Evolutionary conservation across 1,140 invertebrate genomes (phyloP).

Genomic region (Pseudomyrmex concolor): DNA sequence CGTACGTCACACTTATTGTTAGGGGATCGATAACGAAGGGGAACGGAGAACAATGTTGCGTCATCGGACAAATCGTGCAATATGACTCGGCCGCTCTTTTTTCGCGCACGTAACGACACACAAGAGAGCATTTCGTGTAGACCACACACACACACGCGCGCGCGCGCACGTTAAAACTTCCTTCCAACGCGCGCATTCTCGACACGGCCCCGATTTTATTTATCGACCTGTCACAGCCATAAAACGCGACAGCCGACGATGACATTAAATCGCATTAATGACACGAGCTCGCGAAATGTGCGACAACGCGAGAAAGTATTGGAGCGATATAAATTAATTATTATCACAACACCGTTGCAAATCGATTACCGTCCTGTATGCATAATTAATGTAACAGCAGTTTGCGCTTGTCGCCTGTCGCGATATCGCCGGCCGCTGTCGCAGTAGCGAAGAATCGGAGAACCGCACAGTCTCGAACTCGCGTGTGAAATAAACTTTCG

Average conservation of each 20-base stretch:
- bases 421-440: background rate
- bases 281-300: conserved; percentile 19
- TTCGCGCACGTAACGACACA: conserved; percentile 12
- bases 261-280: conserved; percentile 47
- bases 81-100: conserved; percentile 48
- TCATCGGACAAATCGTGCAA: conserved; percentile 70
- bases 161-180: background rate
- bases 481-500: conserved; percentile 6
- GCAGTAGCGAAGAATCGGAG: background rate
- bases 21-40: conserved; percentile 69
- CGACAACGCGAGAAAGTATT: conserved; percentile 42
- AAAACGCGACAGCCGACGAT: conserved; percentile 26
- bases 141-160: background rate
- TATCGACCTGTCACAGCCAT: conserved; percentile 21
- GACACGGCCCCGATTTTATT: conserved; percentile 34
- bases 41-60: conserved; percentile 66
- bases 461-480: background rate
- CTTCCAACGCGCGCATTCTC: background rate
- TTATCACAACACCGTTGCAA: conserved; percentile 44
- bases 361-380: conserved; percentile 50
- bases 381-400: conserved; percentile 52
- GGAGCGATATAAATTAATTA: conserved; percentile 51
- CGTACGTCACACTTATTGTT: conserved; percentile 44
- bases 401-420: conserved; percentile 19
- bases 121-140: conserved; percentile 13